Evolutionary conservation across 1,140 invertebrate genomes (phyloP).

Genomic region (Drosophila tristis): DNA sequence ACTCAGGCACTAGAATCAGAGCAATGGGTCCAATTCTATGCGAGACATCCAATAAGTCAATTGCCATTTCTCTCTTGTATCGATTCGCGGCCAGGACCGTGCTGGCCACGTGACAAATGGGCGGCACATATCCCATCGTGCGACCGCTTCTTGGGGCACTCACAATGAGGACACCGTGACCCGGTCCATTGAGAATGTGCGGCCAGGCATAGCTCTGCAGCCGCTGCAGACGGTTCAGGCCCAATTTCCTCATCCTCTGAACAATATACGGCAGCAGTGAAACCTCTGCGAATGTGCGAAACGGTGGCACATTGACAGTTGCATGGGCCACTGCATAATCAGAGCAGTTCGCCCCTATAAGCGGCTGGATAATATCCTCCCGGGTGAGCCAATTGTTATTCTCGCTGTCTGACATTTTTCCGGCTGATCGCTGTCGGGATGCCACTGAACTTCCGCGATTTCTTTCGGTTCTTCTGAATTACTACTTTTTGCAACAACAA

Average conservation of each 20-base stretch:
- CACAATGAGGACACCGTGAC: slow-evolving; percentile 53
- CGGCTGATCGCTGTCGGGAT: no score
- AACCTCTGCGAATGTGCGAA: slow-evolving; percentile 33
- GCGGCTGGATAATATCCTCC: background rate
- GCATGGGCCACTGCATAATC: slow-evolving; percentile 51
- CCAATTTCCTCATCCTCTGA: slow-evolving; percentile 29
- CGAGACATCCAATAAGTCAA: no score
- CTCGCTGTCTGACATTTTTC: no score
- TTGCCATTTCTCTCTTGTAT: background rate
- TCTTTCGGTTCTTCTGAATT: no score
- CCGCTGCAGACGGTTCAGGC: slow-evolving; percentile 35
- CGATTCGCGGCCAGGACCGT: background rate
- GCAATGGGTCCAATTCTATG: slow-evolving; percentile 16
- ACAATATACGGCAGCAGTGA: slow-evolving; percentile 39
- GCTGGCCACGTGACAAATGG: slow-evolving; percentile 44
- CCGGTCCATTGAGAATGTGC: slow-evolving; percentile 17
- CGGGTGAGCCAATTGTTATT: no score
- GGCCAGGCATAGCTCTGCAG: slow-evolving; percentile 65
- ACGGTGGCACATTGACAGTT: slow-evolving; percentile 3
- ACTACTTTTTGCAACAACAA: no score
- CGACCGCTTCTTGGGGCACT: slow-evolving; percentile 60
- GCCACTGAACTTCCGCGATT: no score
- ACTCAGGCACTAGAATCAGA: slow-evolving; percentile 36
- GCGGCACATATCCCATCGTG: slow-evolving; percentile 50
- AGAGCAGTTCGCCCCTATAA: slow-evolving; percentile 35